Evolutionary conservation across 1,140 invertebrate genomes (phyloP), one percentile per base, ranked within the genome.

Genomic region (Lineus longissimus): DNA sequence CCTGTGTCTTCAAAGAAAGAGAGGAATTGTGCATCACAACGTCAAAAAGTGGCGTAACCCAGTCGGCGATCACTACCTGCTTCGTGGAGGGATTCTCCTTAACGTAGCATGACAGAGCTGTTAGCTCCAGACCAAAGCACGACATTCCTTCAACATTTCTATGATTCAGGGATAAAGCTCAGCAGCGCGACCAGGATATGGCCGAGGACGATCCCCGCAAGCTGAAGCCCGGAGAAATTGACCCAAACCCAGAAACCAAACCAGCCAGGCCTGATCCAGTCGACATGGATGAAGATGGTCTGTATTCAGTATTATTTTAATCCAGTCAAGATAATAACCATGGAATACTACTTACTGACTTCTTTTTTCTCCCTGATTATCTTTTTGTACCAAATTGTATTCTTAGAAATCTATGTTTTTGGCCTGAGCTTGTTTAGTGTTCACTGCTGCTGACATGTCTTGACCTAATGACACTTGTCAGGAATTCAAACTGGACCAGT

Each of bases 271-370:
- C 97, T 17, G 97, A 99, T 86, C 96, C 97, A n/a, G 95, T 98
- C 74, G 97, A 99, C 78, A 99, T 99, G 97, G 97, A 99, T 84
- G 96, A 99, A 88, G 96, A 98, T 88, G 95, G 91, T 93, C 79
- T 68, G 62, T 27, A 31, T 19, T 22, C 2, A n/a, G n/a, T n/a
- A n/a, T n/a, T n/a, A n/a, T n/a, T 56, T 56, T 27, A 17, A 47
- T 23, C 9, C 2, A 23, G 4, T 47, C n/a, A 23, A n/a, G 23
- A 1, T 9, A 1, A 19, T 47, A 9, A 47, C n/a, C n/a, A 19
- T 47, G n/a, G 43, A 1, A 19, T n/a, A 19, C 23, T 47, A 9
- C 4, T 23, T 23, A 47, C 43, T 13, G 7, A 13, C 51, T 13
- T 55, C 25, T 22, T 55, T 55, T 13, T 23, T 55, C 25, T 55